Evolutionary conservation across 2,797 vertebrate genomes (phyloP).

Genomic region (Brachymystax lenok): DNA sequence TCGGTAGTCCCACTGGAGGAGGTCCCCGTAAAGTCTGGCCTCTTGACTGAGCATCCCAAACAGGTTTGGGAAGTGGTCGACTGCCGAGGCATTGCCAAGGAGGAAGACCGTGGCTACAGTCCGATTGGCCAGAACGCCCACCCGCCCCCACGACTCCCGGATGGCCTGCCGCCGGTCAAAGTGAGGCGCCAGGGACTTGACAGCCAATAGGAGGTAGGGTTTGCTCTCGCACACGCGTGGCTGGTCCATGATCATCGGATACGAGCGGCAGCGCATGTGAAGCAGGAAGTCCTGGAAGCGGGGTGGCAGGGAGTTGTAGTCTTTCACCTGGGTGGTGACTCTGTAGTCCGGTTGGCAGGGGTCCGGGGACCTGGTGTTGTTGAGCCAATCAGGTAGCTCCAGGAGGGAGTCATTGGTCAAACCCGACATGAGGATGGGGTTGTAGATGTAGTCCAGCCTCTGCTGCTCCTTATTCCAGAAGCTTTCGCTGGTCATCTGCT

Average conservation of each 20-base stretch:
- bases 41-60: slow-evolving; percentile 84
- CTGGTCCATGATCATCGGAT: slow-evolving; percentile 83
- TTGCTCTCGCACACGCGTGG: slow-evolving; percentile 75
- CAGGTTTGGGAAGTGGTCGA: slow-evolving; percentile 86
- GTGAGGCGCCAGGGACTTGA: slow-evolving; percentile 88
- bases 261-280: slow-evolving; percentile 87
- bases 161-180: slow-evolving; percentile 94
- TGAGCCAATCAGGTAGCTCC: slow-evolving; percentile 70
- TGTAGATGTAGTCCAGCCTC: slow-evolving; percentile 80
- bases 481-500: slow-evolving; percentile 61
- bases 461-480: slow-evolving; percentile 93
- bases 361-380: slow-evolving; percentile 40
- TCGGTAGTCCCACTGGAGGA: slow-evolving; percentile 91
- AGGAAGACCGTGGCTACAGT: slow-evolving; percentile 86
- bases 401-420: slow-evolving; percentile 49
- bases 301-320: slow-evolving; percentile 81
- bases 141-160: slow-evolving; percentile 91
- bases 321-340: slow-evolving; percentile 71
- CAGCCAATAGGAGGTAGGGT: slow-evolving; percentile 87
- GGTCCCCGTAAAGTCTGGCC: slow-evolving; percentile 79
- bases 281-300: slow-evolving; percentile 90
- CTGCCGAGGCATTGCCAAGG: slow-evolving; percentile 77
- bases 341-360: slow-evolving; percentile 79
- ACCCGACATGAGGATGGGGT: slow-evolving; percentile 72
- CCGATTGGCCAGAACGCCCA: slow-evolving; percentile 73